These are phyloP conservation scores for Rhamphomyia laevipes DNA, from an alignment of 2,888 invertebrate species.

Conservation along the genomic window DNA sequence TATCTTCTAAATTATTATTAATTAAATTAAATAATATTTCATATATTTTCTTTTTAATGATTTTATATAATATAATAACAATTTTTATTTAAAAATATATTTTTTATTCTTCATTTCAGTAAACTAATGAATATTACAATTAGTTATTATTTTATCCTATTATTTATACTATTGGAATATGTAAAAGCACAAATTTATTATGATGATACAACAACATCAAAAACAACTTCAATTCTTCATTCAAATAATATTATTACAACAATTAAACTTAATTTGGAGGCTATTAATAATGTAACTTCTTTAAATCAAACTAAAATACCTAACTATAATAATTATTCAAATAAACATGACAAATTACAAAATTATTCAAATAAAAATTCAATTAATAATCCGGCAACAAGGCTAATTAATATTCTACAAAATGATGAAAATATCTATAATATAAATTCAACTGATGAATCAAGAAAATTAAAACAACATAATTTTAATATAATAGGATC, in stretches of 20 bases:
- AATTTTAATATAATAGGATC: not conserved
- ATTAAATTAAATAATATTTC: no score
- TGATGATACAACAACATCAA: not conserved
- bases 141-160: not conserved
- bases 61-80: not conserved
- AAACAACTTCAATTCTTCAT: not conserved
- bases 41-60: no score
- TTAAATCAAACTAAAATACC: no score
- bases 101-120: slow-evolving; percentile 5
- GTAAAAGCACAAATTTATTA: not conserved
- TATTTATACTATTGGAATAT: slow-evolving; percentile 1
- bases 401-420: no score
- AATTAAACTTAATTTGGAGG: not conserved
- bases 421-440: not conserved
- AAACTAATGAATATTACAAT: slow-evolving; percentile 8
- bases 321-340: not conserved
- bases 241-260: not conserved
- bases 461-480: no score
- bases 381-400: not conserved
- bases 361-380: not conserved
- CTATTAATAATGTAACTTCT: not conserved
- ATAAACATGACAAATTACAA: slow-evolving; percentile 2
- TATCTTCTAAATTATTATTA: no score
- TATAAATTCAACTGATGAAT: not conserved
- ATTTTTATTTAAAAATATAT: not conserved